Base-by-base conservation (phyloP, 2,113 vertebrate genomes). In the Pelusios castaneus region DNA sequence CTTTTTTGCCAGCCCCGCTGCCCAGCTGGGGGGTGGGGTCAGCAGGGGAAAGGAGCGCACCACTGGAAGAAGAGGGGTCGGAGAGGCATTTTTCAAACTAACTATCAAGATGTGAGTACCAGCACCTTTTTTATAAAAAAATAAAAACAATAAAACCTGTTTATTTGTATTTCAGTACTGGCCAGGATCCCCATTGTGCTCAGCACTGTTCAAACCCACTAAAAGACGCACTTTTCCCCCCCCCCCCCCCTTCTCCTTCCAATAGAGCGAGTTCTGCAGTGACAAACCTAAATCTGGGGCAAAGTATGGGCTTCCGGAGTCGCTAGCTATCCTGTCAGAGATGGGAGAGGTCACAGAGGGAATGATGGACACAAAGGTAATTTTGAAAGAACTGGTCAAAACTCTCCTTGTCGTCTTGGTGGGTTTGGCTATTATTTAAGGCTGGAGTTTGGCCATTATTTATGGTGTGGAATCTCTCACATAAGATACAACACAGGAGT, bases 321-420 rank as follows among this genome's bases (percentile, higher is more conserved):
- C 98, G 0, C 95, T 99, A 96, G 96, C 99, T 88, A 99, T 99
- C 96, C 97, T 99, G 82, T 99, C 99, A 2, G 99, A 99, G 98
- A 99, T 99, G 99, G 99, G 99, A 54, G 99, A 99, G 97, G 99
- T 99, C 97, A 99, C 99, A 0, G 99, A 99, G 52, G 99, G 99
- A 85, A 98, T 99, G 98, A 99, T 99, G 99, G 99, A 99, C 67
- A 99, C 98, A 60, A 99, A 99, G 99, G 99, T 99, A 96, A 98
- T 67, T 43, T 9, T 2, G 11, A 5, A n/a, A 55, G 3, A 87
- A 31, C 60, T 2, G 9, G 34, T 67, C 13, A 67, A 82, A 67
- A 41, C 24, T 4, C 43, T 76, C 27, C 60, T 27, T 21, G 21
- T 70, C 25, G 80, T 41, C n/a, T n/a, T 9, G 22, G 45, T 63